Percentiles rank a stretch among this genome's conserved stretches.
These are phyloP conservation scores for Tachysurus fulvidraco DNA, from an alignment of 2,113 vertebrate species.

Conservation along the genomic window DNA sequence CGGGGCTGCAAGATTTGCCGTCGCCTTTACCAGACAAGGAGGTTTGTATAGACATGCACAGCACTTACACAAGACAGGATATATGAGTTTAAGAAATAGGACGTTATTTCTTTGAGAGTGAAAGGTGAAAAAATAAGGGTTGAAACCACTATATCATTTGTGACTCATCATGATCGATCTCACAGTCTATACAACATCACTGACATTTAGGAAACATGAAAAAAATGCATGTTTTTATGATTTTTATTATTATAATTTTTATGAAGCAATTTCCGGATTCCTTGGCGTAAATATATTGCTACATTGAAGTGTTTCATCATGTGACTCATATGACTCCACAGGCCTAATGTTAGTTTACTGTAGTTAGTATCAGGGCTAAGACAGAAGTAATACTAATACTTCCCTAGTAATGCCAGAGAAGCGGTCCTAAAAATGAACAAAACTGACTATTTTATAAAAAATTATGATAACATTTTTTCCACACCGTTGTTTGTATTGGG, in stretches of 20 bases:
- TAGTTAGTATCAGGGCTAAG: background rate
- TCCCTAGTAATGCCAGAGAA: background rate
- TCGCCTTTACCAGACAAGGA: constrained; percentile 66
- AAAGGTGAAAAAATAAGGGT: background rate
- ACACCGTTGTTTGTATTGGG: no score
- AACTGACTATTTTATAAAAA: no score
- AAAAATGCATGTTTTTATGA: background rate
- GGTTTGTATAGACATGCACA: constrained; percentile 53
- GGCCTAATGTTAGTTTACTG: background rate
- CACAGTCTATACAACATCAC: background rate
- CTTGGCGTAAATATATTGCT: background rate
- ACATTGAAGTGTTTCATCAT: constrained; percentile 4
- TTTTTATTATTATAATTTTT: background rate
- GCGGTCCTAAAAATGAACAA: no score
- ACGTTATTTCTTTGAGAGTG: background rate
- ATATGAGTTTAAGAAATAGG: background rate
- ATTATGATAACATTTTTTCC: no score
- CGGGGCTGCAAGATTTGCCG: constrained; percentile 9
- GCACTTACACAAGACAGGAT: background rate
- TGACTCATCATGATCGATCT: background rate
- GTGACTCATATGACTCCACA: background rate
- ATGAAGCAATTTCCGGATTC: background rate
- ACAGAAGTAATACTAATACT: background rate
- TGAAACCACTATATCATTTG: background rate
- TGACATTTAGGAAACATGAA: background rate